Conservation (phyloP, 2,888 invertebrate genomes). For the Leptopterna dolabrata region DNA sequence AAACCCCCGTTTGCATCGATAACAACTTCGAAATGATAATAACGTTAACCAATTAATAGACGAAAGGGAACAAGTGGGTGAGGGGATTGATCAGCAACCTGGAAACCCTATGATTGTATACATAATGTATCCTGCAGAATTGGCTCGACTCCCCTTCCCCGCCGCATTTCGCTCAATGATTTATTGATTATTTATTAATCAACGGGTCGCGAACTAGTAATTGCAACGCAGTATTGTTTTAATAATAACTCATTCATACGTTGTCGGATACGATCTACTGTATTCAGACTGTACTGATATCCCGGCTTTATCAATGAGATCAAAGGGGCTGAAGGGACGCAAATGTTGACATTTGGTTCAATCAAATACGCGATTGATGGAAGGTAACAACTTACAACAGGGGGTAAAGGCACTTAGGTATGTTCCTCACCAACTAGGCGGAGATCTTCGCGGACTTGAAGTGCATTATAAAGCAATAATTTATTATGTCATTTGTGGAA, state of each 20-base stretch:
- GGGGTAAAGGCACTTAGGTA: no score
- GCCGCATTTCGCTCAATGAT: background rate
- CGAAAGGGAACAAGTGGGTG: background rate
- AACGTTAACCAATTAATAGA: constrained; percentile 13
- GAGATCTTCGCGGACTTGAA: no score
- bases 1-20: background rate
- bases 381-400: background rate
- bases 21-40: constrained; percentile 37
- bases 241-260: background rate
- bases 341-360: background rate
- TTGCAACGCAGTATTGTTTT: background rate
- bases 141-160: background rate
- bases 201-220: background rate
- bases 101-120: constrained; percentile 32
- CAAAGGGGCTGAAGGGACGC: background rate
- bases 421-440: no score
- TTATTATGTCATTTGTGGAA: no score
- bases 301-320: background rate
- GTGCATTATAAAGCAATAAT: no score
- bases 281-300: no score
- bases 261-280: background rate
- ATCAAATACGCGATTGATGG: background rate
- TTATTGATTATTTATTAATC: constrained; percentile 3
- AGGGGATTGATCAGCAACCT: constrained; percentile 23
- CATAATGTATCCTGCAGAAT: constrained; percentile 25